A percentile compares a stretch with the other conserved stretches of the same genome.
phyloP scores from a whole-genome alignment of 2,888 invertebrate species.

The Acholoe squamosa region DNA sequence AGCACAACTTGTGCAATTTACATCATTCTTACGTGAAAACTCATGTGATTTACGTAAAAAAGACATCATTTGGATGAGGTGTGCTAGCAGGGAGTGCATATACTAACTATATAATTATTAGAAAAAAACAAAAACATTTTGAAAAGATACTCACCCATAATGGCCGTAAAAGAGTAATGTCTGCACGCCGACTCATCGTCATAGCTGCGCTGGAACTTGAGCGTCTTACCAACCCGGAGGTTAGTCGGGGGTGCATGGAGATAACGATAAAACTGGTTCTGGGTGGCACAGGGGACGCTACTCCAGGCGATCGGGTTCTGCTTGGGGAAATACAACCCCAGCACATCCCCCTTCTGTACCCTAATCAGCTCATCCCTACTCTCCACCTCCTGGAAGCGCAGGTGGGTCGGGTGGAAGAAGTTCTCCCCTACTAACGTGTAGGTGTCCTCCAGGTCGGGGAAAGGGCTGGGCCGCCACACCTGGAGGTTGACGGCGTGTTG shows the following conservation, averaged over 20 bases:
- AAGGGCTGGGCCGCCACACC: conserved; percentile 61
- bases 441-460: conserved; percentile 51
- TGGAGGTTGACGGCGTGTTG: conserved; percentile 68
- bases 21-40: no score
- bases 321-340: conserved; percentile 71
- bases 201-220: conserved; percentile 64
- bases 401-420: conserved; percentile 68
- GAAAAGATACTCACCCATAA: conserved; percentile 68
- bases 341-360: conserved; percentile 68
- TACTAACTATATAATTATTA: no score
- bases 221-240: conserved; percentile 64
- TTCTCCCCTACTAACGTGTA: conserved; percentile 71
- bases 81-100: no score
- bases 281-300: conserved; percentile 70
- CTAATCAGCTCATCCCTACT: conserved; percentile 56
- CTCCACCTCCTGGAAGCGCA: conserved; percentile 68
- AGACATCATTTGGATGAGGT: no score
- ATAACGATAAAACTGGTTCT: conserved; percentile 65
- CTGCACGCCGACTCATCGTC: conserved; percentile 68
- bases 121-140: no score
- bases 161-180: conserved; percentile 71
- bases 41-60: no score
- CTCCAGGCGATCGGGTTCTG: conserved; percentile 70
- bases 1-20: no score
- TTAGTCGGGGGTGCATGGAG: not conserved